Percentiles rank a stretch among this genome's conserved stretches.
Evolutionary conservation across 2,888 invertebrate genomes (phyloP).

Genomic region (Agelastica alni): DNA sequence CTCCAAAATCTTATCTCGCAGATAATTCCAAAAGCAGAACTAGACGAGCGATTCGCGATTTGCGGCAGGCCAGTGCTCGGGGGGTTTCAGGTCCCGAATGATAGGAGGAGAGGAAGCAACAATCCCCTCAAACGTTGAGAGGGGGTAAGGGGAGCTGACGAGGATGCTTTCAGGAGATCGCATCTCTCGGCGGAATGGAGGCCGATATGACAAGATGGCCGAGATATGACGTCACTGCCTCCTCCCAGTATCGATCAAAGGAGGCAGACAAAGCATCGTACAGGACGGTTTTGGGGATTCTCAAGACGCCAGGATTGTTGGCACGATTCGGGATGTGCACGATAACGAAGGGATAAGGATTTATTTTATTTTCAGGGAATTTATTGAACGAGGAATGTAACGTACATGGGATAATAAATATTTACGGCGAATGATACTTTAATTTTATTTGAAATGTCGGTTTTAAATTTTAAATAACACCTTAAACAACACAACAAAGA

Average conservation of each 20-base stretch:
- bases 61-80: conserved; percentile 18
- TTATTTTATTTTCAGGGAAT: not conserved
- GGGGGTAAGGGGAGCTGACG: conserved; percentile 36
- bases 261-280: conserved; percentile 35
- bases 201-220: conserved; percentile 60
- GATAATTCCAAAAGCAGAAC: conserved; percentile 39
- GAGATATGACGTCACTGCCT: conserved; percentile 58
- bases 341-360: conserved; percentile 7
- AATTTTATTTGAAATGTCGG: too few species aligned
- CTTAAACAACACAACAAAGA: too few species aligned
- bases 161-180: conserved; percentile 46
- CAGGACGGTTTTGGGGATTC: conserved; percentile 27
- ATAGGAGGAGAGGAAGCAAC: conserved; percentile 31
- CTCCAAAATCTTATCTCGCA: conserved; percentile 38
- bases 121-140: conserved; percentile 22
- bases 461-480: too few species aligned
- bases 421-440: too few species aligned
- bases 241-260: conserved; percentile 56
- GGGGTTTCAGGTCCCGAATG: conserved; percentile 30
- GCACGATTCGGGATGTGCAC: conserved; percentile 2
- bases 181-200: conserved; percentile 54
- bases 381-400: conserved; percentile 1
- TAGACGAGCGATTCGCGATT: conserved; percentile 28
- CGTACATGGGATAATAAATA: too few species aligned
- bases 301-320: conserved; percentile 32